Base-by-base conservation (phyloP, 92 coral and sea anemone genomes). In the Virgularia gustaviana region DNA sequence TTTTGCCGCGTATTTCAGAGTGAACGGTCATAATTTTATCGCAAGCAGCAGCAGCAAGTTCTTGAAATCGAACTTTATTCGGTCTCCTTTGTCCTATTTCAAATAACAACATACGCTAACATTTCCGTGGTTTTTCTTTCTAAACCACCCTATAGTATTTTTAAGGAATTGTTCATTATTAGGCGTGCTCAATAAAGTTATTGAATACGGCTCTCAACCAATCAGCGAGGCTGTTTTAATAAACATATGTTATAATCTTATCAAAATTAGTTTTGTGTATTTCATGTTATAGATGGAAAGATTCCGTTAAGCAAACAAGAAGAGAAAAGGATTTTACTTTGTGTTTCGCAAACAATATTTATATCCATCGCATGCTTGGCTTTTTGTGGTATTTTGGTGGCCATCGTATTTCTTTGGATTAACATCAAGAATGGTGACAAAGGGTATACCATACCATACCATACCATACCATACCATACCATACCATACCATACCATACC, bases 391-490 rank as follows among this genome's bases (percentile, higher is more conserved):
- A 67, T 88, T 28, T 36, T 76, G 18, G 59, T 70, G 47, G 78
- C 90, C 1, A 52, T 68, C 10, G 38, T 44, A 23, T 76, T 82
- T 29, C 84, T 88, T 7, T 52, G 57, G 29, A 59, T 88, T 36
- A 88, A 85, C 76, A 38, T 85, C 36, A 65, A 29, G 36, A 73
- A 85, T 63, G 76, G 94, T 31, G 67, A 62, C 15, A 71, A 82
- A 75, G 80, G 97, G 97, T 88, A 76, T 2, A 52, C 57, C 24
- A n/a, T n/a, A n/a, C n/a, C n/a, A n/a, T n/a, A n/a, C n/a, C n/a
- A n/a, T n/a, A n/a, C n/a, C n/a, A n/a, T n/a, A n/a, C n/a, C n/a
- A n/a, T n/a, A n/a, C n/a, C n/a, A n/a, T n/a, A n/a, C n/a, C n/a
- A n/a, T n/a, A n/a, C n/a, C n/a, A n/a, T n/a, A n/a, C n/a, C n/a